Conservation (phyloP, 2,797 vertebrate genomes). For the Podargus strigoides region DNA sequence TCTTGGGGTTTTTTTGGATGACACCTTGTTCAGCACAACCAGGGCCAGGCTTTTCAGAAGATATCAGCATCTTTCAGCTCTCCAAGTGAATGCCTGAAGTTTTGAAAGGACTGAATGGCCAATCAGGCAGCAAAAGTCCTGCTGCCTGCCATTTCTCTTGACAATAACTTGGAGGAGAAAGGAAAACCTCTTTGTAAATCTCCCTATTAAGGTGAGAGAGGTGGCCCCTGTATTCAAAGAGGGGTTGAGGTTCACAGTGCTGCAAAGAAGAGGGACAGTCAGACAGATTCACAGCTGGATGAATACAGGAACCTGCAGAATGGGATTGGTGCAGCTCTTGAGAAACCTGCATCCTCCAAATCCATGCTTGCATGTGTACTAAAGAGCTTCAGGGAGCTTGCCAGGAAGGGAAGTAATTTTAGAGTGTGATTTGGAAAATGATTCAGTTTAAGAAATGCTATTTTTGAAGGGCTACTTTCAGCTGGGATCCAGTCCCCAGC, state of each 20-base stretch:
- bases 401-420: slow-evolving; percentile 59
- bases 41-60: neutral
- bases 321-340: neutral
- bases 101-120: neutral
- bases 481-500: slow-evolving; percentile 35
- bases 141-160: neutral
- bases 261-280: neutral
- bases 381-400: slow-evolving; percentile 38
- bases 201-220: neutral
- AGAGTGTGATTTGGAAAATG: slow-evolving; percentile 57
- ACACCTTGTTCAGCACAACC: neutral
- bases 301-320: neutral
- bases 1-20: neutral
- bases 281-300: neutral
- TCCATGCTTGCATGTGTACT: neutral
- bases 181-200: neutral
- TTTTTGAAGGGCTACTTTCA: slow-evolving; percentile 66
- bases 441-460: slow-evolving; percentile 57
- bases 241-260: neutral
- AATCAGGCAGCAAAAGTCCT: neutral
- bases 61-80: neutral
- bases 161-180: neutral
- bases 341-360: neutral
- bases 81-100: neutral
- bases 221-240: neutral